These are phyloP conservation scores for Megalops cyprinoides DNA, from an alignment of 2,797 vertebrate genomes.

Conservation along the genomic window DNA sequence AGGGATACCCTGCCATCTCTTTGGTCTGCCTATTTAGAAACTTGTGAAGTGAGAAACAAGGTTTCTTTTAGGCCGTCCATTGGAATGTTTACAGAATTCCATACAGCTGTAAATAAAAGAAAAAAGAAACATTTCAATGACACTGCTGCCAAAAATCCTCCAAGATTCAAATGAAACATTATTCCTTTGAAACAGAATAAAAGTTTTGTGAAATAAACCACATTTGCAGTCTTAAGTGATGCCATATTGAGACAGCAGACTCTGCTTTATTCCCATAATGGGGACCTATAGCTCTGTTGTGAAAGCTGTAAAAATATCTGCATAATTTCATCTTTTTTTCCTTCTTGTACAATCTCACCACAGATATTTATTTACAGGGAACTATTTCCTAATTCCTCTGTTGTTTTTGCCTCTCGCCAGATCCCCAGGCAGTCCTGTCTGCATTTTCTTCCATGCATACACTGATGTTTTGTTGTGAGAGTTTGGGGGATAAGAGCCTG, in stretches of 20 bases:
- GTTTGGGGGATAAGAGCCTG: constrained; percentile 40
- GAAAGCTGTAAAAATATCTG: not conserved
- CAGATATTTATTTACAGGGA: constrained; percentile 54
- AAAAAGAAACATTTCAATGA: constrained; percentile 41
- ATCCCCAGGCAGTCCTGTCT: constrained; percentile 60
- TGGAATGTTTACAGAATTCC: constrained; percentile 61
- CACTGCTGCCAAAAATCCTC: constrained; percentile 31
- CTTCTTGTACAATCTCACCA: constrained; percentile 5
- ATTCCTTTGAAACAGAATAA: constrained; percentile 40
- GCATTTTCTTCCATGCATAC: constrained; percentile 53
- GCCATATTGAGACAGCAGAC: constrained; percentile 26
- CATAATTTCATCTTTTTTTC: constrained; percentile 20
- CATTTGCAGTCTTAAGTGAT: constrained; percentile 29
- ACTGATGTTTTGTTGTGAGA: constrained; percentile 38
- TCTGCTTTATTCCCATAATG: constrained; percentile 1
- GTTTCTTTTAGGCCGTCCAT: constrained; percentile 69
- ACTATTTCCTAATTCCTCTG: constrained; percentile 44
- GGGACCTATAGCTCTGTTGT: not conserved
- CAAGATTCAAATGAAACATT: constrained; percentile 34
- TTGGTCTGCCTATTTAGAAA: constrained; percentile 85
- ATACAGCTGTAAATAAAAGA: constrained; percentile 57
- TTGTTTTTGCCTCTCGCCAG: constrained; percentile 41
- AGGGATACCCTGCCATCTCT: constrained; percentile 79
- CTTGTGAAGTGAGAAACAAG: constrained; percentile 74
- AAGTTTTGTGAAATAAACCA: constrained; percentile 35